Evolutionary conservation across 2,888 invertebrate species (phyloP), one percentile per base, ranked within the genome.

Genomic region (Drosophila subquinaria): DNA sequence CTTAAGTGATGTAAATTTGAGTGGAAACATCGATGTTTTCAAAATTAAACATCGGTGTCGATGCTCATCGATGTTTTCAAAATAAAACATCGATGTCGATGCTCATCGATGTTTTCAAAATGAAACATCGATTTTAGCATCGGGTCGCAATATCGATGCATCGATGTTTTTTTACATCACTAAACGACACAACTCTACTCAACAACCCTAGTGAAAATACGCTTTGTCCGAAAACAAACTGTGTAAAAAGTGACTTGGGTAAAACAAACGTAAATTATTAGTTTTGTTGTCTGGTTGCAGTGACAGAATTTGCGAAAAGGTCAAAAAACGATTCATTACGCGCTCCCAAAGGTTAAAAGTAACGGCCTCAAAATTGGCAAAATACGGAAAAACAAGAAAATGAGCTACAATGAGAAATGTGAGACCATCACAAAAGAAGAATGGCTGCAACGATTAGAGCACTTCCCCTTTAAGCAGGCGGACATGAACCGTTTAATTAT

Each of bases 401-500:
- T 93, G 93, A 93, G 93, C 80, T 93, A 91, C 72, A 92, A 90
- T 83, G 93, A 93, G 59, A 92, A 92, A 82, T 84, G 83, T 61
- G 92, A 92, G 67, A 81, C 87, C 65, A 90, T 92, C 73, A 88
- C 91, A 65, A 93, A 92, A 81, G 93, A 93, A 59, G 93, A 93
- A 72, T 93, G 93, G 93, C 71, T 92, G 67, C 76, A 89, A 56
- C 91, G 92, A 61, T 76, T 93, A 61, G 92, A 92, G 68, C 91
- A 92, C 73, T 93, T 96, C 79, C 97, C 97, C 86, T 96, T 98
- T 82, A 97, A 97, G 62, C 94, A 98, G 84, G 95, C 96, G 45
- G 97, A 98, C 88, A 98, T 99, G 97, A 99, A 99, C 93, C 97
- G 97, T 93, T 94, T 99, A 76, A 98, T 99, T 81, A 99, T 99